Evolutionary conservation across 35 echinoderm and acorn worm species (phyloP), one percentile per base, ranked within the genome.

Genomic region (Lytechinus pictus): DNA sequence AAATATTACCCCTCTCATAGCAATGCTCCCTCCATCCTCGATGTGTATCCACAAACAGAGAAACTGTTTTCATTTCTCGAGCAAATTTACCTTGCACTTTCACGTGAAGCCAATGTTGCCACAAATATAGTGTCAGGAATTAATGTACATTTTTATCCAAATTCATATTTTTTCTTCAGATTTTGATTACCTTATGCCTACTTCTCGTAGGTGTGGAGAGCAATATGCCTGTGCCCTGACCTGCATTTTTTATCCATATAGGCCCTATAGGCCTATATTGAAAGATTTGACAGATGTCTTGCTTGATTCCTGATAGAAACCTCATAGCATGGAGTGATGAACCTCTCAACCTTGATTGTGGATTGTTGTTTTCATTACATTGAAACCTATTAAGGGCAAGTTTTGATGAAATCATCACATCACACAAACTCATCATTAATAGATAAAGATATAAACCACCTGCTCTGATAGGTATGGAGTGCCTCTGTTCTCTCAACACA

Each of bases 381-480:
- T 79, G 66, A 79, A 79, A 79, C 66, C 19, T n/a, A 79, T n/a
- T 79, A 24, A 79, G 66, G 66, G 66, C 66, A 79, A 79, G 66
- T 79, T 79, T 79, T 79, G 66, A 79, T 79, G 66, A 79, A 79
- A 79, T 79, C 66, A 79, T 79, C 66, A 79, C 19, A 79, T 79
- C 66, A 79, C 66, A 79, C 66, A n/a, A 24, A 24, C 66, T 79
- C 66, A 79, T 79, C n/a, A n/a, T n/a, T n/a, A 79, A 24, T 79
- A 79, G 66, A 79, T 79, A 79, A 24, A 79, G 66, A 79, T 79
- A 79, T 79, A 79, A 79, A 79, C 66, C 66, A 79, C 66, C 66
- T 79, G 66, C 21, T 24, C 12, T 79, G 4, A 79, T 24, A 79
- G 66, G 21, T 5, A 79, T 9, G 0, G 56, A n/a, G 66, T 79